phyloP scores from a whole-genome alignment of 2,888 invertebrate species.

The Drosophila kanekoi region DNA sequence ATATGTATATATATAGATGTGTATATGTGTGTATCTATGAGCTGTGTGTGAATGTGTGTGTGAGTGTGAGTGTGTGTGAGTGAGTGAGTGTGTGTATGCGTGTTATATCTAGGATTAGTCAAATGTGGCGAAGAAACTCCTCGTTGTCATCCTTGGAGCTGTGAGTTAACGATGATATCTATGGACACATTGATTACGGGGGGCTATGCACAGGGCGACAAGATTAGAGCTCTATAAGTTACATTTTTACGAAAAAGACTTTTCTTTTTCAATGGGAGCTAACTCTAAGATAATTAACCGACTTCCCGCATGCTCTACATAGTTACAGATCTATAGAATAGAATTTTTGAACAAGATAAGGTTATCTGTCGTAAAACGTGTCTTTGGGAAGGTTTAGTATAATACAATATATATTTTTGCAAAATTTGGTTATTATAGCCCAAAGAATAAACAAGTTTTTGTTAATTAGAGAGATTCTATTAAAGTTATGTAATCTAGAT shows the following conservation, averaged over 20 bases:
- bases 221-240: background rate
- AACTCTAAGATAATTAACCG: background rate
- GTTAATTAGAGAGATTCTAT: no score
- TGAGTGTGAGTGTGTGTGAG: background rate
- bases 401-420: no score
- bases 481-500: no score
- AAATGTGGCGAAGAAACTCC: slow-evolving; percentile 8
- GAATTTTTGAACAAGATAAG: no score
- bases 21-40: slow-evolving; percentile 11
- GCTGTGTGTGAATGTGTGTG: background rate
- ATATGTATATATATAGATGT: slow-evolving; percentile 6
- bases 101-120: slow-evolving; percentile 18
- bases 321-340: background rate
- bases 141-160: slow-evolving; percentile 24
- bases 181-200: slow-evolving; percentile 18
- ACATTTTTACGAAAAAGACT: no score
- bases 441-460: no score
- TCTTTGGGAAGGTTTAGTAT: no score
- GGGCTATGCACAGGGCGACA: slow-evolving; percentile 35
- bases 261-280: no score
- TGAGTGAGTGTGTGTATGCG: slow-evolving; percentile 7
- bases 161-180: slow-evolving; percentile 25
- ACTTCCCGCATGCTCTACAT: background rate
- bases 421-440: no score
- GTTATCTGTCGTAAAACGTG: no score